A percentile compares a stretch with the other conserved stretches of the same genome.
Evolutionary conservation across 2,113 vertebrate genomes (phyloP).

Genomic region (Cairina moschata): DNA sequence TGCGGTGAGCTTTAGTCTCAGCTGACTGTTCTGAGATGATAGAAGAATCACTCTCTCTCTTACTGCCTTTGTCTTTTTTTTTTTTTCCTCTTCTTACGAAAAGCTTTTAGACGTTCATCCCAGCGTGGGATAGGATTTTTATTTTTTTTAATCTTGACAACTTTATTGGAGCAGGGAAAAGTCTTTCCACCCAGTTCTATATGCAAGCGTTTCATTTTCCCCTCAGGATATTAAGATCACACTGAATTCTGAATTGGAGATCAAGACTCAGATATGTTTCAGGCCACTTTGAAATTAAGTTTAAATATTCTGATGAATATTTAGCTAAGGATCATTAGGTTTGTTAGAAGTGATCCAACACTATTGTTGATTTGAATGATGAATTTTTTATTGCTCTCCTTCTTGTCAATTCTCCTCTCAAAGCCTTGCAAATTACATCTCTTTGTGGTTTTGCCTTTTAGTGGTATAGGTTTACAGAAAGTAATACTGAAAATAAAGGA

Average conservation of each 20-base stretch:
- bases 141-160: background rate
- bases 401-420: background rate
- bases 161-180: background rate
- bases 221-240: background rate
- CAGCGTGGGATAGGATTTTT: background rate
- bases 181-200: background rate
- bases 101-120: background rate
- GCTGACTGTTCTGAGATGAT: background rate
- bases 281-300: background rate
- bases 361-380: background rate
- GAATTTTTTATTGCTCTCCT: constrained; percentile 1
- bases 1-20: constrained; percentile 7
- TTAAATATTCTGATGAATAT: constrained; percentile 15
- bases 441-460: background rate
- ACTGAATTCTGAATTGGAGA: background rate
- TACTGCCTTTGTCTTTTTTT: background rate
- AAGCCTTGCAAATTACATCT: background rate
- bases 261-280: constrained; percentile 1
- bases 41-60: background rate
- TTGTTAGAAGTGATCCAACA: background rate
- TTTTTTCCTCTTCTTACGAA: background rate
- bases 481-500: background rate
- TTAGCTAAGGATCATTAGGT: constrained; percentile 15
- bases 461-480: background rate
- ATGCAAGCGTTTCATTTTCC: background rate